Evolutionary conservation across 2,797 vertebrate species (phyloP).

Genomic region (Gephyroberyx darwinii): DNA sequence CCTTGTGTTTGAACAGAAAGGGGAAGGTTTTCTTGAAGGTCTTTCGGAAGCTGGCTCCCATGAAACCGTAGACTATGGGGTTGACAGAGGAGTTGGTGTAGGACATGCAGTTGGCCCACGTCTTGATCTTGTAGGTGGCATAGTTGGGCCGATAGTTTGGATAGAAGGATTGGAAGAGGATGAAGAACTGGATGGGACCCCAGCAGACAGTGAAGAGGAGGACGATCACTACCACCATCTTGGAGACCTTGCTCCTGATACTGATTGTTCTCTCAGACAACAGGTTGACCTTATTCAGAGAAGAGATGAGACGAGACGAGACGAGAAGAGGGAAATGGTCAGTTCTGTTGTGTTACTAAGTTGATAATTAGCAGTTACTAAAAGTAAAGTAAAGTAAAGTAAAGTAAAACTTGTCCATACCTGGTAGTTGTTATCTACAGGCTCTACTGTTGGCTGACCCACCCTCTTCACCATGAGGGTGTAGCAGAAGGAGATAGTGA

Average conservation of each 20-base stretch:
- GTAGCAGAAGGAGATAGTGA: conserved; percentile 87
- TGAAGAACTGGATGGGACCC: conserved; percentile 87
- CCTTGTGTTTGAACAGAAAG: conserved; percentile 85
- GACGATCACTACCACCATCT: conserved; percentile 90
- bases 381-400: not conserved
- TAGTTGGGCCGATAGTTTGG: conserved; percentile 84
- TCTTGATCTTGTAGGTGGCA: conserved; percentile 89
- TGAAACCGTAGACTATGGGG: conserved; percentile 88
- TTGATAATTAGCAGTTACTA: too few species aligned
- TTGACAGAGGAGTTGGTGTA: conserved; percentile 91
- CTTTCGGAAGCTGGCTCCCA: conserved; percentile 89
- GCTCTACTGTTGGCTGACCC: conserved; percentile 83
- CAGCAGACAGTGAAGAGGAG: conserved; percentile 86
- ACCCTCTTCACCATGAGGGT: conserved; percentile 86
- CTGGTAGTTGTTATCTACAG: conserved; percentile 86
- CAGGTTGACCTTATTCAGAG: conserved; percentile 80
- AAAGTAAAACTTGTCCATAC: conserved; percentile 53
- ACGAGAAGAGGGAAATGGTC: not conserved
- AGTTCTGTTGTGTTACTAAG: too few species aligned
- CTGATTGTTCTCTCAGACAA: conserved; percentile 87
- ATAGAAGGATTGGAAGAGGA: conserved; percentile 85
- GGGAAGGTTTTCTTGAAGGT: conserved; percentile 89
- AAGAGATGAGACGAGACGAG: not conserved
- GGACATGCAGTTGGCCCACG: conserved; percentile 91
- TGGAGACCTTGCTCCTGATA: conserved; percentile 87